Evolutionary conservation across 2,113 vertebrate species (phyloP).

Genomic region (Amphilophus citrinellus): DNA sequence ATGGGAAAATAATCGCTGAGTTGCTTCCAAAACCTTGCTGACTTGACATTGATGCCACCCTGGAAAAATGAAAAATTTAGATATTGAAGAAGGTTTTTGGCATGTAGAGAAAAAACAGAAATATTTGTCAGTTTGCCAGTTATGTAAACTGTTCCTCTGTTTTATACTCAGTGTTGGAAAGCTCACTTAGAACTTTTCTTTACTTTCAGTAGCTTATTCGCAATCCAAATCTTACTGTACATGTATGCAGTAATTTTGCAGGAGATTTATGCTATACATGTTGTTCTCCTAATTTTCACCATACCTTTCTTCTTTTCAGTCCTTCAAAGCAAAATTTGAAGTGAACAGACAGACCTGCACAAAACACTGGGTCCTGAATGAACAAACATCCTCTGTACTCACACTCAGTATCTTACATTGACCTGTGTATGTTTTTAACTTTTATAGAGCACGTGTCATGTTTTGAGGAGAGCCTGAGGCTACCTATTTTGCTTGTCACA

Average conservation of each 20-base stretch:
- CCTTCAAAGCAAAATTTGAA: constrained; percentile 63
- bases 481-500: constrained; percentile 70
- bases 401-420: constrained; percentile 44
- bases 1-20: neutral
- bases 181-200: constrained; percentile 6
- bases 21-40: constrained; percentile 64
- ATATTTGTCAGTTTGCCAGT: constrained; percentile 10
- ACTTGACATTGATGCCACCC: constrained; percentile 75
- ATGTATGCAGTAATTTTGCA: constrained; percentile 44
- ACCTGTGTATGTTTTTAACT: constrained; percentile 61
- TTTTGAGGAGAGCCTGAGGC: constrained; percentile 57
- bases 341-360: constrained; percentile 36
- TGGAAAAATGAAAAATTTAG: constrained; percentile 24
- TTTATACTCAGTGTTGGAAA: neutral
- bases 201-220: neutral
- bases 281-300: constrained; percentile 36
- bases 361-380: constrained; percentile 16
- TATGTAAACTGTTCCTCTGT: constrained; percentile 2
- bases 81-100: constrained; percentile 76
- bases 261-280: constrained; percentile 56
- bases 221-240: constrained; percentile 16
- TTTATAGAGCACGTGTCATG: constrained; percentile 66
- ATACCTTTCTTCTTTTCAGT: constrained; percentile 65
- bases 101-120: constrained; percentile 82
- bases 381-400: constrained; percentile 63